Percentiles rank a stretch among this genome's conserved stretches.
Evolutionary conservation across 2,888 invertebrate species (phyloP).

Genomic region (Drosophila prolongata): DNA sequence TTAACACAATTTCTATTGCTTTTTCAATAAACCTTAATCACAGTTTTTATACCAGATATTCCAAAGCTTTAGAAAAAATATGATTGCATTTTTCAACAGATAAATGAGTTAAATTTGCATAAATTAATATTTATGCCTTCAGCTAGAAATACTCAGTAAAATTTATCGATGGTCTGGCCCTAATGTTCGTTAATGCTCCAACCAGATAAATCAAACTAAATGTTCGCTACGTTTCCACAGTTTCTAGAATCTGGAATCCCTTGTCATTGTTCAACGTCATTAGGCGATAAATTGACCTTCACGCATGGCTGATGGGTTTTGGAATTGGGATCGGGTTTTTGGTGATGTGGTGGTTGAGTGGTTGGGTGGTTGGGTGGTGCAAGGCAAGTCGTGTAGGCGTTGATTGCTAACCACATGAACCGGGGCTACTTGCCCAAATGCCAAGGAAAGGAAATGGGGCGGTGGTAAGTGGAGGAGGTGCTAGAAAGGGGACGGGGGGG

Average conservation of each 20-base stretch:
- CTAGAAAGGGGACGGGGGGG: neutral
- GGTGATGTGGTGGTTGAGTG: neutral
- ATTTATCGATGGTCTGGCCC: slow-evolving; percentile 17
- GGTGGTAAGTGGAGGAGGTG: neutral
- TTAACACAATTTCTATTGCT: too few species aligned
- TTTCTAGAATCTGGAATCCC: slow-evolving; percentile 17
- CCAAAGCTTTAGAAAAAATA: neutral
- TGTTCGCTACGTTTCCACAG: slow-evolving; percentile 58
- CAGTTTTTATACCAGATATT: too few species aligned
- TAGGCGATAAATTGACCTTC: slow-evolving; percentile 78
- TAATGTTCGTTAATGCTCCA: slow-evolving; percentile 3
- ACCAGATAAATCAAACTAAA: slow-evolving; percentile 65
- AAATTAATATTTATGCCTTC: slow-evolving; percentile 4
- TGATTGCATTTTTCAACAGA: neutral
- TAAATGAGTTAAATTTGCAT: slow-evolving; percentile 1
- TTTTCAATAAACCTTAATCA: too few species aligned
- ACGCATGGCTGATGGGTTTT: slow-evolving; percentile 48
- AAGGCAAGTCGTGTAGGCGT: slow-evolving; percentile 42
- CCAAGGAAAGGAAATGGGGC: slow-evolving; percentile 5
- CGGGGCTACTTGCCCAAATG: slow-evolving; percentile 49
- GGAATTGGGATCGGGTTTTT: neutral
- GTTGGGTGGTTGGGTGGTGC: neutral
- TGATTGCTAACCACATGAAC: slow-evolving; percentile 66
- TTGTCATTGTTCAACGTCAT: slow-evolving; percentile 70
- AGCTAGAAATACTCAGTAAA: neutral